Evolutionary conservation across 1,140 invertebrate species (phyloP), one percentile per base, ranked within the genome.

Genomic region (Pemphigus obesinymphae): DNA sequence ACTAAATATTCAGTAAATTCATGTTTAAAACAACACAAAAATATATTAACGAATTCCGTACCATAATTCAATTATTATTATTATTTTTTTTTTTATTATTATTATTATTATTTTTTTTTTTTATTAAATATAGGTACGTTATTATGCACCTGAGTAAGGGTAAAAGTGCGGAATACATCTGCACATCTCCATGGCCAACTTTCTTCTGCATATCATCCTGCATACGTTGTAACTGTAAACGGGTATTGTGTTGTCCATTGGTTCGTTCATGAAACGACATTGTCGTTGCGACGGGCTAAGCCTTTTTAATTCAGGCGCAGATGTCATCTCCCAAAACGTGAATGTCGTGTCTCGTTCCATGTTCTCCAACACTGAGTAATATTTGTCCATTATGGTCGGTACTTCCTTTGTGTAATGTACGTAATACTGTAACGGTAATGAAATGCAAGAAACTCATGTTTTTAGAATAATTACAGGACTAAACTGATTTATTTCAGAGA

Each of bases 161-260:
- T 91, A 91, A 83, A 92, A 92, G 85, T 91, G 90, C 0, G 92
- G 91, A 29, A 91, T 86, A 85, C 92, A 93, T 0, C 88, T 86
- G 84, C 92, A 93, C 37, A 90, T 87, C 76, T 88, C 85, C 10
- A 90, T 83, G 43, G 90, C 89, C 0, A 91, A 86, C 37, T 88
- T 86, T 82, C 90, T 87, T 15, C 91, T 88, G 75, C 92, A 93
- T 84, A 92, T 90, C 86, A 91, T 91, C 4, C 91, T 87, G 84
- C 92, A 93, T 82, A 91, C 85, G 0, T 89, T 90, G 83, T 91
- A 92, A 7, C 90, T 90, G 85, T 93, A 92, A 23, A 91, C 89
- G 0, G 91, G 88, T 81, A 89, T 90, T 55, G 91, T 89, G 43
- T 92, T 85, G 70, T 92, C 89, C 23, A 87, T 87, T 37, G 83